Conservation (phyloP, 2,888 invertebrate genomes). For the Heterodera filipjevi region DNA sequence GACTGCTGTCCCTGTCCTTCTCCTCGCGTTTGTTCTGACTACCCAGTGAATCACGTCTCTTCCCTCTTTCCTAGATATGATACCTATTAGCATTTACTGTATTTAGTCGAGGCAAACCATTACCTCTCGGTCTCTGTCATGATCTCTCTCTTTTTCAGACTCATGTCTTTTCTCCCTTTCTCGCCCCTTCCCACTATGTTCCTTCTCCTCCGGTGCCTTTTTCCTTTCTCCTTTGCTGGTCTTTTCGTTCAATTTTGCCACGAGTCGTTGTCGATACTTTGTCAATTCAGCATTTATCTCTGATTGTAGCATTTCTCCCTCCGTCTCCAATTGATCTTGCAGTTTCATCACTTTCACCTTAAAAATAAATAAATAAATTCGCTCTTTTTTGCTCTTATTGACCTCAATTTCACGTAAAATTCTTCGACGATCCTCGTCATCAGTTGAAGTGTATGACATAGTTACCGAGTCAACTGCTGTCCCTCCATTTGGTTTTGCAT, state of each 20-base stretch:
- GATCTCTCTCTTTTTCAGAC: constrained; percentile 20
- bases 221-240: constrained; percentile 28
- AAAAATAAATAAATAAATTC: constrained; percentile 26
- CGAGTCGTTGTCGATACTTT: constrained; percentile 44
- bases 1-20: neutral
- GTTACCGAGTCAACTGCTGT: neutral
- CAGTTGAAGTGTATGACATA: neutral
- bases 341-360: constrained; percentile 57
- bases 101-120: neutral
- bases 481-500: neutral
- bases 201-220: constrained; percentile 9
- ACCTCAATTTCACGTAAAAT: constrained; percentile 83
- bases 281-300: constrained; percentile 48
- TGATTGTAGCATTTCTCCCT: constrained; percentile 35
- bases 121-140: neutral
- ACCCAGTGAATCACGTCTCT: neutral
- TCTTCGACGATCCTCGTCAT: constrained; percentile 67
- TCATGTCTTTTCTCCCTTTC: constrained; percentile 17
- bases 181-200: neutral
- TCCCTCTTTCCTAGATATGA: neutral
- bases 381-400: neutral
- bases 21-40: neutral
- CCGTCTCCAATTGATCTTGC: constrained; percentile 59
- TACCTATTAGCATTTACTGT: neutral
- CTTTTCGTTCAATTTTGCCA: constrained; percentile 42